Evolutionary conservation across 2,797 vertebrate genomes (phyloP), one percentile per base, ranked within the genome.

Genomic region (Esox masquinongy): DNA sequence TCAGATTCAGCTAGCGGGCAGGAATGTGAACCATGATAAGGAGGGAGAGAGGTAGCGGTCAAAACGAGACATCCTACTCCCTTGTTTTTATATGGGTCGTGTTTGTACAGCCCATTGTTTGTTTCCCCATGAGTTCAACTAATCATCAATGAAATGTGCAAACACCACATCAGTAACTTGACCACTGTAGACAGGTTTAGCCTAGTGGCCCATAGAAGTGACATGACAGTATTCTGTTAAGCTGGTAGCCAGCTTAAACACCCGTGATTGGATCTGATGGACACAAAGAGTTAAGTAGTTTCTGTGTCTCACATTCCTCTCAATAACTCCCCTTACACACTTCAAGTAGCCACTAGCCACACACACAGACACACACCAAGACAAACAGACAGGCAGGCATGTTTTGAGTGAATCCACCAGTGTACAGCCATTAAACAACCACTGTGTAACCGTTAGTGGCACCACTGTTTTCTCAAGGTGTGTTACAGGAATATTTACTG

Each of bases 241-340:
- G 56, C 11, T 66, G 19, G 9, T 11, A 59, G 70, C 72, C 74
- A 70, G 72, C 24, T 47, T 43, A 43, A 43, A 53, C 36, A 51
- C 70, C 49, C 26, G 59, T 59, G 29, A 26, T 36, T 36, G 7
- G n/a, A 51, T 39, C 72, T 66, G 50, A 47, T 7, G 19, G 77
- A 84, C 76, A 85, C 80, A 88, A 78, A 85, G 14, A 86, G 88
- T 77, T 80, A 87, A 81, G 89, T 86, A 73, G 72, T 86, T 88
- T 36, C 78, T 85, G 1, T 83, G 80, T 80, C 59, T 78, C 31
- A 80, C 83, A 90, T 90, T 91, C 90, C 82, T 74, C 73, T 24
- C 47, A 82, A 85, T 67, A 73, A 91, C 90, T 91, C 86, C 80
- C 80, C 70, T 74, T 72, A 73, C 22, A 70, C 78, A 78, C 77